Base-by-base conservation (phyloP, 2,888 invertebrate genomes). In the Agonopterix arenella region DNA sequence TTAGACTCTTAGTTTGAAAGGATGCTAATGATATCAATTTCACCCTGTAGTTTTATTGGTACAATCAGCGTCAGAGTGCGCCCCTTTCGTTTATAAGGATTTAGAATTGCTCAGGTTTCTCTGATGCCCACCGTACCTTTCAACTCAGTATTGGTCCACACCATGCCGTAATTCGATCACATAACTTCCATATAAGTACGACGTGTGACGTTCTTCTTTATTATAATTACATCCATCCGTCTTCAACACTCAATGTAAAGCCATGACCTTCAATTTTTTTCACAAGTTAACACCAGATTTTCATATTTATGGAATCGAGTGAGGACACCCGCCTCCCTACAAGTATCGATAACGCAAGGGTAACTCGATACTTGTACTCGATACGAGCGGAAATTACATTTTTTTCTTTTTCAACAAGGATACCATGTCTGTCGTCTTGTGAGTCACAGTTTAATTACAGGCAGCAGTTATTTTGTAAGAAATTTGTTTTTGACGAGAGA, bases 351-450 rank as follows among this genome's bases (percentile, higher is more conserved):
- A 55, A 13, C 46, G 46, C 68, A 68, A 76, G 71, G 71, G 84
- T 78, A 81, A 83, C 71, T 62, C 68, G 76, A 81, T 71, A 69
- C 66, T 56, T 52, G 55, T 62, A 67, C 57, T 61, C 59, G 67
- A 65, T 70, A 66, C 62, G 53, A 56, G 59, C 71, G 80, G 81
- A 83, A 75, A 72, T 61, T 52, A 55, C 50, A 62, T 64, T 64
- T 69, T 64, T 28, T 28, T 28, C 5, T 28, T 28, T 40, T 18
- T 45, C 61, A 61, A 59, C 65, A 68, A 76, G 70, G 73, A 67
- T 76, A 76, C 73, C 73, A 66, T 72, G 70, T 64, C 65, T 43
- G 51, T 56, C 58, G 62, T 56, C 48, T 44, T 45, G n/a, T 51
- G 51, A 51, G 36, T 60, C 64, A 61, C 54, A 55, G 58, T 59